phyloP scores from a whole-genome alignment of 2,797 vertebrate species.

The Picus viridis region DNA sequence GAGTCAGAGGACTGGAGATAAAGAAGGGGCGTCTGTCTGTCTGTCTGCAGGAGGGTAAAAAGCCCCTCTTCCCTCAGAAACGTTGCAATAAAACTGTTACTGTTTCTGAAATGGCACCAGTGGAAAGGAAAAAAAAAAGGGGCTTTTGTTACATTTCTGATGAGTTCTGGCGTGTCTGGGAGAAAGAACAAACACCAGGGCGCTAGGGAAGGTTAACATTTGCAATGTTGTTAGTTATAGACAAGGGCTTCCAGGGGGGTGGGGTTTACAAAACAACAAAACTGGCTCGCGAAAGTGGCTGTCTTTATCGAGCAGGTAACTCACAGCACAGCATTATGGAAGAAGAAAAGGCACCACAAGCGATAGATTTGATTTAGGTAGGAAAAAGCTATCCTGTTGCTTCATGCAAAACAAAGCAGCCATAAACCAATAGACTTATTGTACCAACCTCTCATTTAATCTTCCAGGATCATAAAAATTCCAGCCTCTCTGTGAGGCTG shows the following conservation, averaged over 20 bases:
- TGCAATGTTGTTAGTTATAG: neutral
- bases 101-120: conserved; percentile 51
- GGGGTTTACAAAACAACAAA: neutral
- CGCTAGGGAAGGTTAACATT: conserved; percentile 32
- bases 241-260: neutral
- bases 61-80: conserved; percentile 3
- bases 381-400: neutral
- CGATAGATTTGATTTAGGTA: neutral
- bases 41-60: neutral
- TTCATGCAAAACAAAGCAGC: neutral
- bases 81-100: neutral
- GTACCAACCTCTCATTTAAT: neutral
- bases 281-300: neutral
- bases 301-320: neutral
- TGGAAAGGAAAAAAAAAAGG: neutral
- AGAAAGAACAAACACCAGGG: neutral
- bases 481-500: neutral
- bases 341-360: neutral
- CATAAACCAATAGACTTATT: neutral
- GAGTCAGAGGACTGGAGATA: neutral
- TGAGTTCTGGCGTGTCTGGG: conserved; percentile 13
- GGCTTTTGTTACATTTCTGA: neutral
- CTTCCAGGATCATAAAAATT: conserved; percentile 13
- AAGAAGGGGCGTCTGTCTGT: neutral
- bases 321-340: neutral